Evolutionary conservation across 1,140 invertebrate species (phyloP).

Genomic region (Nephila pilipes): DNA sequence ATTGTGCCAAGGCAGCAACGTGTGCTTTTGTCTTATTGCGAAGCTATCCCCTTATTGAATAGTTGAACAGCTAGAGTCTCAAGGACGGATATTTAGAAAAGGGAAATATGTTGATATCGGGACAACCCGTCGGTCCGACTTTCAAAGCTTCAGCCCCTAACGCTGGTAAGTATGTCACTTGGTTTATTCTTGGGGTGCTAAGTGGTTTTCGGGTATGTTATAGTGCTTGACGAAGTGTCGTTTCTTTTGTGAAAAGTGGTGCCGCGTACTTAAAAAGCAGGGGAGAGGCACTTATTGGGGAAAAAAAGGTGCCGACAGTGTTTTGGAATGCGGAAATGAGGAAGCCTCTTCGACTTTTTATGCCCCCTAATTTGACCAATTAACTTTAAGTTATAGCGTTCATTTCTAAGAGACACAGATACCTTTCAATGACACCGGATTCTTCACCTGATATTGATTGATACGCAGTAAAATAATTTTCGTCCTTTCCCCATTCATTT

Average conservation of each 20-base stretch:
- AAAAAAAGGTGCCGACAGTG: not conserved
- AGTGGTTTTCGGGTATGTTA: conserved; percentile 22
- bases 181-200: conserved; percentile 8
- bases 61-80: not conserved
- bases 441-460: too few species aligned
- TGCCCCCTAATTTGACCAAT: not conserved
- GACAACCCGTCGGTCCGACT: conserved; percentile 59
- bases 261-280: not conserved
- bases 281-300: not conserved
- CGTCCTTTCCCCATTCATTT: too few species aligned
- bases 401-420: too few species aligned
- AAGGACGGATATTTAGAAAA: conserved; percentile 26
- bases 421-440: too few species aligned
- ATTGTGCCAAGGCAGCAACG: not conserved
- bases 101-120: conserved; percentile 57
- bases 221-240: not conserved
- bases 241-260: not conserved
- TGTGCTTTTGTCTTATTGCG: conserved; percentile 1
- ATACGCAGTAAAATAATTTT: too few species aligned
- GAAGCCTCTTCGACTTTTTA: not conserved
- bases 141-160: conserved; percentile 73
- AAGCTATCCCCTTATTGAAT: not conserved
- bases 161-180: conserved; percentile 66
- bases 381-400: not conserved
- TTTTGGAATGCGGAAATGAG: not conserved